Evolutionary conservation across 1,140 invertebrate species (phyloP).

Genomic region (Platorchestia sp.): DNA sequence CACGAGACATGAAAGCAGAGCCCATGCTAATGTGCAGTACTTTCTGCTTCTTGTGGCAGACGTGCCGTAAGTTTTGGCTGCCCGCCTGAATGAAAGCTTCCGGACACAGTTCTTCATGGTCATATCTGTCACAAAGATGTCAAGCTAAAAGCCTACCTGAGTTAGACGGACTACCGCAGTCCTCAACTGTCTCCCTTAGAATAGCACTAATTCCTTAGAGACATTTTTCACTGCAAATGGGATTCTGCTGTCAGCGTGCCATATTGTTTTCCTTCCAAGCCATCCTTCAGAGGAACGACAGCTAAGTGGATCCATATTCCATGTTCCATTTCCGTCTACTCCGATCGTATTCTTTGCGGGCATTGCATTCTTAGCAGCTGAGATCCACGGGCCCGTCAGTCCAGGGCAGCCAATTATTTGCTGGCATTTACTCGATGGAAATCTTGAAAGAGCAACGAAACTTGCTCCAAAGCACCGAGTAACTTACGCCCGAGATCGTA

Average conservation of each 20-base stretch:
- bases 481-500: constrained; percentile 16
- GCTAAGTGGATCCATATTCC: constrained; percentile 8
- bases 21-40: not conserved
- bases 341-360: not conserved
- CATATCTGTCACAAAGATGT: constrained; percentile 29
- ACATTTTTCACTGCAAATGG: constrained; percentile 25
- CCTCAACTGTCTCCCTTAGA: not conserved
- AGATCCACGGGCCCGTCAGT: not conserved
- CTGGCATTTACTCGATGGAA: constrained; percentile 47
- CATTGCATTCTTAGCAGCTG: not conserved
- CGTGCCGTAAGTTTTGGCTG: not conserved
- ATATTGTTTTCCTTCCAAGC: not conserved
- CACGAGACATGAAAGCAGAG: not conserved
- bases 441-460: constrained; percentile 34
- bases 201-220: not conserved
- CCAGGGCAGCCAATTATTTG: constrained; percentile 17
- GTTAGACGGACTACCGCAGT: not conserved
- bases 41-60: not conserved
- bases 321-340: constrained; percentile 21
- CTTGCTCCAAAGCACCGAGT: constrained; percentile 1
- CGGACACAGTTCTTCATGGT: not conserved
- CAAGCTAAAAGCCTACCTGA: not conserved
- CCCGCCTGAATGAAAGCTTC: not conserved
- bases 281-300: not conserved
- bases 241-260: not conserved